phyloP scores from a whole-genome alignment of 2,888 invertebrate species.

The Lasioglossum calceatum region DNA sequence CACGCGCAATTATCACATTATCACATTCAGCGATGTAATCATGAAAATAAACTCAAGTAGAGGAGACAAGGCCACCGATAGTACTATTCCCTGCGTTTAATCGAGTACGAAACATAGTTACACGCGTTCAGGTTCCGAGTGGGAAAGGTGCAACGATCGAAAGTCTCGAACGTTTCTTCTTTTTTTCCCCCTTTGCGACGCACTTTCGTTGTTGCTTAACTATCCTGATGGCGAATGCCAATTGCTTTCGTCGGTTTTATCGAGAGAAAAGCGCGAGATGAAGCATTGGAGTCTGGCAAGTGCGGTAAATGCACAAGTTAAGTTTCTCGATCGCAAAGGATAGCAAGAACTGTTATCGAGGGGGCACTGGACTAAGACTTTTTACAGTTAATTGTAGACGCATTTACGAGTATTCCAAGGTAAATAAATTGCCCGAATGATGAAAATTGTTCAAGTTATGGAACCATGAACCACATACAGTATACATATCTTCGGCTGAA shows the following conservation, averaged over 20 bases:
- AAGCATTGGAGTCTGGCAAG: background rate
- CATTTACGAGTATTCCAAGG: background rate
- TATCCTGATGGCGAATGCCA: background rate
- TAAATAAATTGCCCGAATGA: background rate
- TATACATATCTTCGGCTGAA: no score
- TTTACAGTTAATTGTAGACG: background rate
- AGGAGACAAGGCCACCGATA: background rate
- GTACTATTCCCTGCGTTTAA: background rate
- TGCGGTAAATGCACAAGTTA: background rate
- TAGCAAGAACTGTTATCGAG: background rate
- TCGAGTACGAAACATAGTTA: background rate
- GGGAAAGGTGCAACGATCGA: constrained; percentile 54
- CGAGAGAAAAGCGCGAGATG: background rate
- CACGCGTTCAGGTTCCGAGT: constrained; percentile 31
- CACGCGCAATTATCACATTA: background rate
- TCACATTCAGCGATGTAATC: background rate
- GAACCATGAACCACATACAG: background rate
- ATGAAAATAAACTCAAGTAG: background rate
- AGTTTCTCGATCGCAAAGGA: background rate
- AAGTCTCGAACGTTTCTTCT: constrained; percentile 30
- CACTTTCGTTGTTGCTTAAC: constrained; percentile 33
- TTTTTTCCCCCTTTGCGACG: constrained; percentile 15
- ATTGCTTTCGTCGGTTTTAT: background rate
- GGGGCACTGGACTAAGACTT: background rate
- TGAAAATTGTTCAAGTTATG: background rate